Conservation (phyloP, 2,113 vertebrate genomes). For the Psammodynastes pulverulentus region DNA sequence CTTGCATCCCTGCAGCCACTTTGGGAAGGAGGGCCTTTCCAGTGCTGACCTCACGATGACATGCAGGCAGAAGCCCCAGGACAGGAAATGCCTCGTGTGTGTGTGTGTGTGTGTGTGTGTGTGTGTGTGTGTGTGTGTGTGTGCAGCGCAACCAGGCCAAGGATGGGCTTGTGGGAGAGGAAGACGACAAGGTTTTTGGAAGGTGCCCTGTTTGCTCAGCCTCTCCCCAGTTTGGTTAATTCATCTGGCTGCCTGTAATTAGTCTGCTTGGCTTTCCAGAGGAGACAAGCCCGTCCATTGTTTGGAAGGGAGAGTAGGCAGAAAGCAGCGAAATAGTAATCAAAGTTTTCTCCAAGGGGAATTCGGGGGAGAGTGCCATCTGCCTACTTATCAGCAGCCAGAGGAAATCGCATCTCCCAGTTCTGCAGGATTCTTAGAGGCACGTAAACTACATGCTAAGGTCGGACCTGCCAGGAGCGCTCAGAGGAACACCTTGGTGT, state of each 20-base stretch:
- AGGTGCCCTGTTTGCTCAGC: not conserved
- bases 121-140: too few species aligned
- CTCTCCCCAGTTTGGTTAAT: not conserved
- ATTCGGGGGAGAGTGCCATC: not conserved
- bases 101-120: too few species aligned
- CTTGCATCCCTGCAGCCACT: not conserved
- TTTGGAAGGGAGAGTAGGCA: not conserved
- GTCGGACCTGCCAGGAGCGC: not conserved
- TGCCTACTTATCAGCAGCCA: not conserved
- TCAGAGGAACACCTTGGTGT: not conserved
- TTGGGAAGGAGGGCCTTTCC: not conserved
- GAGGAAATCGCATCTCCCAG: not conserved
- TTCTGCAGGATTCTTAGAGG: not conserved
- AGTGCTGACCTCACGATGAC: not conserved
- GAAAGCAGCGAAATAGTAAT: constrained; percentile 3
- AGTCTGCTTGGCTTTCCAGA: not conserved
- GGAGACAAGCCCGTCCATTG: not conserved
- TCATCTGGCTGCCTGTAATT: not conserved
- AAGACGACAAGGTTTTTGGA: too few species aligned
- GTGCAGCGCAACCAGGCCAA: too few species aligned
- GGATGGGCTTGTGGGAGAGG: not conserved
- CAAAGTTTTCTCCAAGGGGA: not conserved
- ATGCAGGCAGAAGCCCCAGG: not conserved
- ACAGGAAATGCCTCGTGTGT: not conserved
- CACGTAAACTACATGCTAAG: not conserved